These are phyloP conservation scores for Tortricodes alternella DNA, from an alignment of 2,888 invertebrate species.

Conservation along the genomic window DNA sequence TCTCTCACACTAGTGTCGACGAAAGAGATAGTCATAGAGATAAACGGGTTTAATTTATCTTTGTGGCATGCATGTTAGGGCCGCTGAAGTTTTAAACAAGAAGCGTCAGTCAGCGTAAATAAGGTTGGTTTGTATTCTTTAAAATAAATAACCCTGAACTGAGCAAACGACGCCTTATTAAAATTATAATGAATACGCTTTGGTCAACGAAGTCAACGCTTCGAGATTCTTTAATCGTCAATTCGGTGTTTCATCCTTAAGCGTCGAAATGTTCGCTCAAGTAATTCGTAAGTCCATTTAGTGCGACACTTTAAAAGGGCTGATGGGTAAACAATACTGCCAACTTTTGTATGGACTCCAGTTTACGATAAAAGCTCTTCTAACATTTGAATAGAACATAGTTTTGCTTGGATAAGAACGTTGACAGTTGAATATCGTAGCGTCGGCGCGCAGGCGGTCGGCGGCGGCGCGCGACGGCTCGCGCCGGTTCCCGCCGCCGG, in stretches of 20 bases:
- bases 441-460: not conserved
- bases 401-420: no score
- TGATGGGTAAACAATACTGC: slow-evolving; percentile 42
- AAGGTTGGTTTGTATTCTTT: not conserved
- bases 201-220: not conserved
- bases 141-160: not conserved
- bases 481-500: slow-evolving; percentile 41
- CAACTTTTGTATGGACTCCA: no score
- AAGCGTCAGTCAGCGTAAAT: not conserved
- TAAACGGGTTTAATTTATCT: no score
- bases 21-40: no score
- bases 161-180: not conserved
- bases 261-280: slow-evolving; percentile 16
- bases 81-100: no score
- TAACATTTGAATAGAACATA: no score
- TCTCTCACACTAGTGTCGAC: no score
- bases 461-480: slow-evolving; percentile 37
- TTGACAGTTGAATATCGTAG: slow-evolving; percentile 25
- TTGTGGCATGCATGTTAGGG: no score
- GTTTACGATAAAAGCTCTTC: no score
- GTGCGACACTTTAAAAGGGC: slow-evolving; percentile 55
- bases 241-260: slow-evolving; percentile 12
- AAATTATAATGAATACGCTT: not conserved
- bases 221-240: slow-evolving; percentile 1
- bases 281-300: slow-evolving; percentile 57